A percentile compares a stretch with the other conserved stretches of the same genome.
Evolutionary conservation across 2,888 invertebrate species (phyloP).

Genomic region (Tholera decimalis): DNA sequence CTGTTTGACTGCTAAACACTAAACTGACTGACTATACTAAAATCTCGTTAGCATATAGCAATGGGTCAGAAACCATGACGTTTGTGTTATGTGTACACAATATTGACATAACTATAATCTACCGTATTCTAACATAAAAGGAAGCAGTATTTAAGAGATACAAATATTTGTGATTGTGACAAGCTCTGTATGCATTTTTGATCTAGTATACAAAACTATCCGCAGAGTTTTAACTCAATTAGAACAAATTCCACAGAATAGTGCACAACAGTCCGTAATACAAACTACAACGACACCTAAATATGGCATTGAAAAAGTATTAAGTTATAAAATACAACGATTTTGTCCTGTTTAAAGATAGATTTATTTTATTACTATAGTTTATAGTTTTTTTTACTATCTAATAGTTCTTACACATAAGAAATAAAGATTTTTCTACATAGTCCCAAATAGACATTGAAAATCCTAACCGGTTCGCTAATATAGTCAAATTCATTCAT

Average conservation of each 20-base stretch:
- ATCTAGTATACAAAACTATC: background rate
- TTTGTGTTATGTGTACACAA: background rate
- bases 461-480: background rate
- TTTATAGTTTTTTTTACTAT: constrained; percentile 17
- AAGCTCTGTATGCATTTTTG: background rate
- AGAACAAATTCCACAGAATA: constrained; percentile 14
- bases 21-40: constrained; percentile 25
- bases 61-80: constrained; percentile 10
- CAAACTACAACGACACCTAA: constrained; percentile 50
- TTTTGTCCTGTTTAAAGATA: constrained; percentile 6
- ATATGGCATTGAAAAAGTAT: constrained; percentile 64
- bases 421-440: background rate
- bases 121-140: background rate
- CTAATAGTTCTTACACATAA: constrained; percentile 3
- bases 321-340: constrained; percentile 25
- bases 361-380: constrained; percentile 2
- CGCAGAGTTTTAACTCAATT: background rate
- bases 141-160: background rate
- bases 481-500: constrained; percentile 2
- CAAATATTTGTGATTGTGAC: background rate
- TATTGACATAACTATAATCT: background rate
- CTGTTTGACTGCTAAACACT: constrained; percentile 48
- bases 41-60: constrained; percentile 35
- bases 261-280: constrained; percentile 20
- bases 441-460: background rate